Evolutionary conservation across 2,888 invertebrate genomes (phyloP).

Genomic region (Ellobium chinense): DNA sequence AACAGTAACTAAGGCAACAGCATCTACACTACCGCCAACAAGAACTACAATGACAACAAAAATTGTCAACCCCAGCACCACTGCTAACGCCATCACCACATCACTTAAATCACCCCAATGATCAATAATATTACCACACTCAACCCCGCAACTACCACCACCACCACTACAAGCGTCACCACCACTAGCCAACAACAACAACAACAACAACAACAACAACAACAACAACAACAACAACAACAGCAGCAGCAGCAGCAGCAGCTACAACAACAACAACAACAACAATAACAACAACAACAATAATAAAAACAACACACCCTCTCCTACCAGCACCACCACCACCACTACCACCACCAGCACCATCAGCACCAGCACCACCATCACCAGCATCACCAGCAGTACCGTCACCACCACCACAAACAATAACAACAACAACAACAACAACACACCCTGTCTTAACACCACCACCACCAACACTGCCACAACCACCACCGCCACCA

Average conservation of each 20-base stretch:
- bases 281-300: not conserved
- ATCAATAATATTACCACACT: too few relatives aligned
- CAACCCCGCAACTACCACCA: too few relatives aligned
- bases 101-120: too few relatives aligned
- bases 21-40: too few relatives aligned
- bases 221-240: not conserved
- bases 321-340: not conserved
- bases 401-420: not conserved
- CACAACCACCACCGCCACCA: not conserved
- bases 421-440: not conserved
- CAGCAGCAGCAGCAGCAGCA: constrained; percentile 2
- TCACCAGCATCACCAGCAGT: not conserved
- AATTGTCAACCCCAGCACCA: too few relatives aligned
- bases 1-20: too few relatives aligned
- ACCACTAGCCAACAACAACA: not conserved
- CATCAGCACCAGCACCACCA: not conserved
- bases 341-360: not conserved
- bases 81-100: too few relatives aligned
- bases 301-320: not conserved
- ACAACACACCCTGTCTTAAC: too few relatives aligned
- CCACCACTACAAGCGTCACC: too few relatives aligned
- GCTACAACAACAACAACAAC: not conserved
- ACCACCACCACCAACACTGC: not conserved
- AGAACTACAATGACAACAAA: too few relatives aligned
- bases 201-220: not conserved